Base-by-base conservation (phyloP, 2,888 invertebrate genomes). In the Conus canariensis region DNA sequence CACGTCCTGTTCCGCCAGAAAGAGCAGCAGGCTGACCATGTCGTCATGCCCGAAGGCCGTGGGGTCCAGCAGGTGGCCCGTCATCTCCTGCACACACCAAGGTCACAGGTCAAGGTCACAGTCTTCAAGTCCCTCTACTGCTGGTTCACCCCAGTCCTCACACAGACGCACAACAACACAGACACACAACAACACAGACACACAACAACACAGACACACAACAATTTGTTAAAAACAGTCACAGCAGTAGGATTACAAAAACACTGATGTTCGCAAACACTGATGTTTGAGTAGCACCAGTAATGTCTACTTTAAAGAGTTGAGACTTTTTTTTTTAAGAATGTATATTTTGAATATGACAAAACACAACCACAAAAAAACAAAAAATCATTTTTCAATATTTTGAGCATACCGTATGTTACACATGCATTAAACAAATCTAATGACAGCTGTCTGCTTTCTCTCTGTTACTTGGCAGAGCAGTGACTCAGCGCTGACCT, bases 1-100 rank as follows among this genome's bases (percentile, higher is more conserved):
- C 6, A 94, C 91, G 67, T 92, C 93, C 70, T 93, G 1, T 93
- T 93, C 59, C 93, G 90, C 7, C 93, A 93, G 25, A 93, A 89
- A 82, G 92, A 91, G 45, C 92, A 92, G n/a, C 89, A 92, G 45
- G 93, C 93, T 80, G 45, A 87, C 82, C 74, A 94, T 86, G 12
- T 91, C 90, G 4, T 86, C 87, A 86, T 93, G 93, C 5, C 94
- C 94, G 22, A 93, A 90, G 9, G 93, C 93, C 56, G 88, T 88
- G 6, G 92, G 82, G 10, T 93, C 92, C 80, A 95, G 90, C 10
- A 86, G 82, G 16, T 90, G 90, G 4, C 94, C 94, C 0, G 93
- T 93, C 88, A 93, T 91, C 88, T 92, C 92, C 95, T 95, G 92
- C n/a, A 90, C n/a, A 67, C 45, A 45, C 45, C 45, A 45, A 45